phyloP scores from a whole-genome alignment of 2,113 vertebrate genomes.

The Marcusenius ussheri region DNA sequence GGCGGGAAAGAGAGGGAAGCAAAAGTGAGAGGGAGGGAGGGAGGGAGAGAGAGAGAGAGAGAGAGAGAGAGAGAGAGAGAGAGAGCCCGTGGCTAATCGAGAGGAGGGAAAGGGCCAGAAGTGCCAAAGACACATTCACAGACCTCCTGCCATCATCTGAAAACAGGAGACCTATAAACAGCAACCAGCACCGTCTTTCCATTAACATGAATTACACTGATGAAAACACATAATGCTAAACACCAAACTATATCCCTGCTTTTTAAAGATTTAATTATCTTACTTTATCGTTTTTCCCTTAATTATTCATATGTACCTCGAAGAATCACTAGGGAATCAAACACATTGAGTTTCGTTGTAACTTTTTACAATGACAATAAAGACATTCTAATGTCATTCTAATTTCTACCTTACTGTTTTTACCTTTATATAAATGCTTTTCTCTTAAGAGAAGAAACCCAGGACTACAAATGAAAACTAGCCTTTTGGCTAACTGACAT shows the following conservation, averaged over 20 bases:
- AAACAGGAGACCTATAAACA: neutral
- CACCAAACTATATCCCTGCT: neutral
- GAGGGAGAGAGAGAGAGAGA: neutral
- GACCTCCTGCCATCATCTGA: neutral
- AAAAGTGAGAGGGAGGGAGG: neutral
- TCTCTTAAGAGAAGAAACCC: neutral
- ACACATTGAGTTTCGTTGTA: neutral
- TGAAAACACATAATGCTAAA: neutral
- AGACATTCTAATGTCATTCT: neutral
- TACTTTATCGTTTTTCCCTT: neutral
- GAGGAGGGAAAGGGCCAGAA: neutral
- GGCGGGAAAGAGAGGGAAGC: neutral
- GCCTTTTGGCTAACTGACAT: neutral
- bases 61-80: neutral
- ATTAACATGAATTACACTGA: neutral
- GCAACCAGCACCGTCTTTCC: neutral
- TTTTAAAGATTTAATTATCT: neutral
- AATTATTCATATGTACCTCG: neutral
- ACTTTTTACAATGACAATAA: neutral
- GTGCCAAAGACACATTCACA: neutral
- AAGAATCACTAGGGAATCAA: neutral
- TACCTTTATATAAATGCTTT: neutral
- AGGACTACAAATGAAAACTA: neutral
- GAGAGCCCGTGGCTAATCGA: neutral
- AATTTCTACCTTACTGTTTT: neutral